A percentile compares a stretch with the other conserved stretches of the same genome.
Evolutionary conservation across 1,140 invertebrate species (phyloP).

Genomic region (Lineus longissimus): DNA sequence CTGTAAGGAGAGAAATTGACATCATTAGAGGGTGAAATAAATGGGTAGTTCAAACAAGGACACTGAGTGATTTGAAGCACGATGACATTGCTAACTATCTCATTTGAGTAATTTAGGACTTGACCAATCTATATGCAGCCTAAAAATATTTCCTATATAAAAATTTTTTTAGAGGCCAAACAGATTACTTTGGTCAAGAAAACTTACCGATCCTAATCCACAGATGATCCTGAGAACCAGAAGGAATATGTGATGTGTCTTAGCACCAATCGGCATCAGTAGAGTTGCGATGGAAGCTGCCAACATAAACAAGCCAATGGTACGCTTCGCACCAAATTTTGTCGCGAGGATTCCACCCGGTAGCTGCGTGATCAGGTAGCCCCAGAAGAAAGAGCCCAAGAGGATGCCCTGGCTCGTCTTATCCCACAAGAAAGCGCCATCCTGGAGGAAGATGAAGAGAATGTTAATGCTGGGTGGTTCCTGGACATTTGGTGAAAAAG

Average conservation of each 20-base stretch:
- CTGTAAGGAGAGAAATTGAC: not conserved
- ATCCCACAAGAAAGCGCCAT: slow-evolving; percentile 48
- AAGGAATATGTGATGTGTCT: slow-evolving; percentile 34
- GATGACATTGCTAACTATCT: too few species aligned
- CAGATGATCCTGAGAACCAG: slow-evolving; percentile 44
- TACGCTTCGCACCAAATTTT: slow-evolving; percentile 49
- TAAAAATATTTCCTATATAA: too few species aligned
- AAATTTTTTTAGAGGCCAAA: not conserved
- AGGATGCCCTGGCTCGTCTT: slow-evolving; percentile 48
- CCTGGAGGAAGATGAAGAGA: slow-evolving; percentile 16
- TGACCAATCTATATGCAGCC: too few species aligned
- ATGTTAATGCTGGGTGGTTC: not conserved
- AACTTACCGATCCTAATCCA: slow-evolving; percentile 47
- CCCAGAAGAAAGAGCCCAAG: slow-evolving; percentile 52
- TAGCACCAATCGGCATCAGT: slow-evolving; percentile 42
- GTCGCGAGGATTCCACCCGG: slow-evolving; percentile 52
- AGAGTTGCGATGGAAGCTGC: slow-evolving; percentile 36
- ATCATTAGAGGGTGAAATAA: too few species aligned
- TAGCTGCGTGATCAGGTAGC: slow-evolving; percentile 52
- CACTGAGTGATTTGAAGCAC: too few species aligned
- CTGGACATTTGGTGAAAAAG: too few species aligned
- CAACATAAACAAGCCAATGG: slow-evolving; percentile 38
- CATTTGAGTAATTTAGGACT: too few species aligned
- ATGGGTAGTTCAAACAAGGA: too few species aligned
- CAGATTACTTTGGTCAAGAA: too few species aligned